Conservation (phyloP, 2,888 invertebrate species). For the Plemyria rubiginata region DNA sequence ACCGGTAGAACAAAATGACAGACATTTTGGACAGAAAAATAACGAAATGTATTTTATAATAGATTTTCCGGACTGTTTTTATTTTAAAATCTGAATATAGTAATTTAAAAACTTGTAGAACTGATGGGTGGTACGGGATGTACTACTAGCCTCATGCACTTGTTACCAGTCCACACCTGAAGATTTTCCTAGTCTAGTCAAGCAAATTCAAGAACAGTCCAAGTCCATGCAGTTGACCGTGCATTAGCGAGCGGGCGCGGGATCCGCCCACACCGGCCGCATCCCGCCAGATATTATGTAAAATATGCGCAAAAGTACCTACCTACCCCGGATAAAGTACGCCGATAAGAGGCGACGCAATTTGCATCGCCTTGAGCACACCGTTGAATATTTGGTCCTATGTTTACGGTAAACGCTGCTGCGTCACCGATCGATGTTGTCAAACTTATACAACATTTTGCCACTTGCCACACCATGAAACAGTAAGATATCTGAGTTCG, state of each 20-base stretch:
- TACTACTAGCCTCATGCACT: constrained; percentile 19
- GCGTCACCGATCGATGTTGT: constrained; percentile 31
- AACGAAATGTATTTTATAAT: too few species aligned
- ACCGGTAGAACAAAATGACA: too few species aligned
- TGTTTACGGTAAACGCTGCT: constrained; percentile 69
- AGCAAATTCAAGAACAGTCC: constrained; percentile 39
- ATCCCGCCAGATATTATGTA: constrained; percentile 78
- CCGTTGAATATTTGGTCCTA: constrained; percentile 66
- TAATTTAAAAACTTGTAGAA: neutral
- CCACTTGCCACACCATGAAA: constrained; percentile 11
- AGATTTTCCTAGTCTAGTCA: constrained; percentile 33
- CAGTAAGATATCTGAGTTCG: neutral
- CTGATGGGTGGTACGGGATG: constrained; percentile 12
- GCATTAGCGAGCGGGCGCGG: constrained; percentile 71
- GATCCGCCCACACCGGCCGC: constrained; percentile 72
- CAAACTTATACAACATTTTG: constrained; percentile 13
- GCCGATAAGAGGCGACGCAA: constrained; percentile 79
- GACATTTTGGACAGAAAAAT: too few species aligned
- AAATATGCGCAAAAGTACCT: constrained; percentile 78
- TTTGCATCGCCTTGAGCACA: constrained; percentile 77
- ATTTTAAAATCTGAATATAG: too few species aligned
- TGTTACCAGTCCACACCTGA: constrained; percentile 17
- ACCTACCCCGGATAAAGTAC: constrained; percentile 74
- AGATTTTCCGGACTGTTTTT: too few species aligned
- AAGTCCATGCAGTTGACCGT: constrained; percentile 53